Base-by-base conservation (phyloP, 2,888 invertebrate genomes). In the Sarcophaga rosellei region DNA sequence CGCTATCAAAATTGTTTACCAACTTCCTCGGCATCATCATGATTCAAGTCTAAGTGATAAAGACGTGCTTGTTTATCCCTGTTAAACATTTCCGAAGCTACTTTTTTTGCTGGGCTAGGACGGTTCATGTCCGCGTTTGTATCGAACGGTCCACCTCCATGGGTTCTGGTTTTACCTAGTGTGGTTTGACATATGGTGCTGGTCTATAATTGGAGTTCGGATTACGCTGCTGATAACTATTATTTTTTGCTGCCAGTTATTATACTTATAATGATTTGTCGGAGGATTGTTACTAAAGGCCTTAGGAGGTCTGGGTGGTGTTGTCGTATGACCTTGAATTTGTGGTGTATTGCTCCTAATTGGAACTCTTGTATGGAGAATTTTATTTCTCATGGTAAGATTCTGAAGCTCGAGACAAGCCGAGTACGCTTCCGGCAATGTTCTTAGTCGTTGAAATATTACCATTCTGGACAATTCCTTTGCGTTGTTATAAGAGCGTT, bases 381-480 rank as follows among this genome's bases (percentile, higher is more conserved):
- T 47, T 15, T 47, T 47, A 47, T 11, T 47, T 15, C 47, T 15
- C 47, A 47, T 15, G 15, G 15, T 47, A 4, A 47, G 47, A 47
- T 47, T 47, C 15, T 47, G 47, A 47, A 47, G 47, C 15, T 15
- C 47, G 15, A 47, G 15, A 1, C 47, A 47, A 47, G 47, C 47
- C 47, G 47, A 47, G 15, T 47, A 47, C 15, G 47, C 15, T 47
- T 15, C 47, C 15, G 47, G 47, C 47, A 15, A 15, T 47, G 15
- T 15, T 47, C 15, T 62, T 47, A 69, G 62, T 23, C 68, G 57
- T n/a, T 77, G 77, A 4, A 77, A 35, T 15, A 69, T 68, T 3
- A 69, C 45, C 75, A 85, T 83, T 21, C 69, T 70, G 4, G 78
- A 82, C 6, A 84, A 20, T 21, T 88, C 15, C 83, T 47, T 12